Evolutionary conservation across 1,140 invertebrate species (phyloP).

Genomic region (Macrobrachium rosenbergii): DNA sequence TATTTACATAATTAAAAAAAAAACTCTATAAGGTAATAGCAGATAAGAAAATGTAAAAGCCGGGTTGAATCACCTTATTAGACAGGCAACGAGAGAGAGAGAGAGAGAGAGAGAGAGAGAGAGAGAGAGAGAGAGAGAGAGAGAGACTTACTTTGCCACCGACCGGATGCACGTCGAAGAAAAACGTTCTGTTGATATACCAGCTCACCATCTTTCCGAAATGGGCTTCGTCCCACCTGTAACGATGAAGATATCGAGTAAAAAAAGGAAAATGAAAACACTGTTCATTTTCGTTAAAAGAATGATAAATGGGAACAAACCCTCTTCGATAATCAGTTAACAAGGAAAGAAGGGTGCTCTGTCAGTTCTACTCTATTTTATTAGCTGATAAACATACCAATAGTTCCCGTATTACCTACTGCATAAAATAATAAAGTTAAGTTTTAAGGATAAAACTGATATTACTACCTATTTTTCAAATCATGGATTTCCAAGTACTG

Average conservation of each 20-base stretch:
- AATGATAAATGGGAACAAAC: not conserved
- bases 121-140: slow-evolving; percentile 8
- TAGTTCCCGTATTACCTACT: too few species aligned
- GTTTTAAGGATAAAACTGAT: too few species aligned
- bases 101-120: slow-evolving; percentile 31
- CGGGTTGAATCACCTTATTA: not conserved
- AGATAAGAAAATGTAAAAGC: too few species aligned
- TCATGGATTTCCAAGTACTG: too few species aligned
- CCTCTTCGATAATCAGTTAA: not conserved
- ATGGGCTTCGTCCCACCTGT: slow-evolving; percentile 72
- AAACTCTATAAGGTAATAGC: too few species aligned
- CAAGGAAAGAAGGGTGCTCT: too few species aligned
- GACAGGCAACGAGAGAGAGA: not conserved
- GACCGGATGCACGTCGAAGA: slow-evolving; percentile 76
- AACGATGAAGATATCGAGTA: not conserved
- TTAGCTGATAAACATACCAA: too few species aligned
- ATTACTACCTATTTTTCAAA: too few species aligned
- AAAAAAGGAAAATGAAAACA: not conserved
- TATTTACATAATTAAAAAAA: too few species aligned
- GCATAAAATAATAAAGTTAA: too few species aligned
- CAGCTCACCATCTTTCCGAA: slow-evolving; percentile 76
- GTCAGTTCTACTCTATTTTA: too few species aligned
- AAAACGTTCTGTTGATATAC: slow-evolving; percentile 75
- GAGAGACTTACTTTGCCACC: slow-evolving; percentile 73
- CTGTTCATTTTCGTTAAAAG: not conserved